A percentile compares a stretch with the other conserved stretches of the same genome.
Evolutionary conservation across 1,140 invertebrate species (phyloP).

Genomic region (Oryctes rhinoceros): DNA sequence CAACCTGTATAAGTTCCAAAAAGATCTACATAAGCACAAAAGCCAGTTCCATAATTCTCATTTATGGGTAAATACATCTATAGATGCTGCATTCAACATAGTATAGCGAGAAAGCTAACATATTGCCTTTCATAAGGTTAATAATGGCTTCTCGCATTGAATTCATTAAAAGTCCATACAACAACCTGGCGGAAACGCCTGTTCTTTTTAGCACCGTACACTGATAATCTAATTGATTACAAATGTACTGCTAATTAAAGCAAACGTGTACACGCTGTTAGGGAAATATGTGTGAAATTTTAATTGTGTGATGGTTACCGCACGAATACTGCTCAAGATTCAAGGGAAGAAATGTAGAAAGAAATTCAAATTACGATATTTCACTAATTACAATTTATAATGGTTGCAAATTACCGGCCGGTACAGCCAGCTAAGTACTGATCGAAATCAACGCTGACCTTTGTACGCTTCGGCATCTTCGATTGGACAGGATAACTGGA

Average conservation of each 20-base stretch:
- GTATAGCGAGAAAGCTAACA: background rate
- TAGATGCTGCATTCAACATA: background rate
- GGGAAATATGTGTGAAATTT: conserved; percentile 33
- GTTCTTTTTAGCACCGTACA: conserved; percentile 9
- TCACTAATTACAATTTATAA: conserved; percentile 41
- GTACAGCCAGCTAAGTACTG: background rate
- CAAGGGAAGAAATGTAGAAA: background rate
- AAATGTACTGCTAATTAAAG: conserved; percentile 27
- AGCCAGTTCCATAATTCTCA: too few species aligned
- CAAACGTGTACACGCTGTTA: background rate
- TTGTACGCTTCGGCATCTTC: background rate
- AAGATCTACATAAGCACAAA: too few species aligned
- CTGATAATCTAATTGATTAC: conserved; percentile 28
- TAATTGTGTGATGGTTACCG: conserved; percentile 9
- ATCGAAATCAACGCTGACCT: background rate
- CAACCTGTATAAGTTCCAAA: too few species aligned
- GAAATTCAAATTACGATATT: conserved; percentile 30
- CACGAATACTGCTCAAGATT: background rate
- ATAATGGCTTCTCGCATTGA: conserved; percentile 4
- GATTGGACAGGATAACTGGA: conserved; percentile 6
- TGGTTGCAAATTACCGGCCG: conserved; percentile 30
- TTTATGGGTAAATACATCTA: background rate
- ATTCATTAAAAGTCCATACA: conserved; percentile 16
- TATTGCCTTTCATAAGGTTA: conserved; percentile 19
- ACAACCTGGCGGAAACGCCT: conserved; percentile 6